These are phyloP conservation scores for Oostethus manadensis DNA, from an alignment of 2,113 vertebrate species.

Conservation along the genomic window DNA sequence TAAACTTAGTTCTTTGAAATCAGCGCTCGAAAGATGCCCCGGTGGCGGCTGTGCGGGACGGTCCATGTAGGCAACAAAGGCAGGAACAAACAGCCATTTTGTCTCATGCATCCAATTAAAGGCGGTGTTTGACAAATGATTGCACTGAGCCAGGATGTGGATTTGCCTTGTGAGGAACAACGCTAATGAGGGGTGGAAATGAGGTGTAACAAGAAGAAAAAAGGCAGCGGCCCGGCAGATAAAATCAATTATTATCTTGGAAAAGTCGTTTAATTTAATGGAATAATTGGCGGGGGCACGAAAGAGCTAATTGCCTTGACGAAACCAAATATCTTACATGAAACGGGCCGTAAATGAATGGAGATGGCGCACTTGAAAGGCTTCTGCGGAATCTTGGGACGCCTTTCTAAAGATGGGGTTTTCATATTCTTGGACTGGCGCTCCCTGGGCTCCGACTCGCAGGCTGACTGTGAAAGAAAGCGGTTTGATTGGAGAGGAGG, in stretches of 20 bases:
- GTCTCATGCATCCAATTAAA: constrained; percentile 61
- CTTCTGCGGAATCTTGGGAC: constrained; percentile 47
- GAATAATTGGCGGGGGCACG: constrained; percentile 59
- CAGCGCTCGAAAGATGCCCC: too few species aligned
- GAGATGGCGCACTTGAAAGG: constrained; percentile 58
- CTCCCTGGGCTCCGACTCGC: constrained; percentile 44
- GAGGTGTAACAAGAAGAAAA: constrained; percentile 42
- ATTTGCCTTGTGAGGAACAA: constrained; percentile 62
- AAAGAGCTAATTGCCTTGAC: constrained; percentile 66
- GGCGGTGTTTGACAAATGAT: constrained; percentile 73
- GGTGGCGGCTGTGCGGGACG: neutral
- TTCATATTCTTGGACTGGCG: constrained; percentile 43
- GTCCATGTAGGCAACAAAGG: constrained; percentile 38
- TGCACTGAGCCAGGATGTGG: constrained; percentile 55
- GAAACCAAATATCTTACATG: constrained; percentile 63
- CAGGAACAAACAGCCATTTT: constrained; percentile 47
- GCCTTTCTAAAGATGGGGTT: constrained; percentile 56
- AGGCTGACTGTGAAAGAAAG: constrained; percentile 33
- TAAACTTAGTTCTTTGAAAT: neutral
- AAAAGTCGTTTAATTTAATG: constrained; percentile 57
- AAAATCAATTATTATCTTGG: constrained; percentile 67
- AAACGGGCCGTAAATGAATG: constrained; percentile 64
- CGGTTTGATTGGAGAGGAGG: constrained; percentile 26
- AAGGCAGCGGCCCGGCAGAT: constrained; percentile 32
- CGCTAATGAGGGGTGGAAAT: constrained; percentile 38